Percentiles rank a stretch among this genome's conserved stretches.
These are phyloP conservation scores for Drosophila melanosoma DNA, from an alignment of 2,888 invertebrate species.

Conservation along the genomic window DNA sequence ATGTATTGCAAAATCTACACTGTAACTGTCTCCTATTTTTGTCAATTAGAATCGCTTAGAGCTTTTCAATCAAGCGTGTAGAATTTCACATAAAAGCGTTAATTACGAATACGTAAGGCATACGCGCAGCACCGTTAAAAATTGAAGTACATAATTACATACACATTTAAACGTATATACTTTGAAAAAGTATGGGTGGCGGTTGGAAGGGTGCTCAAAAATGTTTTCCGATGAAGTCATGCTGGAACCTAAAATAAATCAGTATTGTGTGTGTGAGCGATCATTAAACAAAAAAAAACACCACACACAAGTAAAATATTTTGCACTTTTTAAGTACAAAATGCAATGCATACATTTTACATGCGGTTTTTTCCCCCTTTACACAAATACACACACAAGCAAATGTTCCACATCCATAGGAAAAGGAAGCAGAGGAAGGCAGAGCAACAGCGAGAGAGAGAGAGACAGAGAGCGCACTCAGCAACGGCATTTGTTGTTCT, in stretches of 20 bases:
- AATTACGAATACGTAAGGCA: constrained; percentile 62
- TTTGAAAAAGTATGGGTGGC: constrained; percentile 11
- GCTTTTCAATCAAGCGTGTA: constrained; percentile 60
- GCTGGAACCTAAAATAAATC: constrained; percentile 77
- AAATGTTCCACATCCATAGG: constrained; percentile 23
- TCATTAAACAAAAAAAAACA: constrained; percentile 62
- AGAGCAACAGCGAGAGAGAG: constrained; percentile 29
- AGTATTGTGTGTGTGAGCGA: constrained; percentile 49
- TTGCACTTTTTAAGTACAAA: constrained; percentile 76
- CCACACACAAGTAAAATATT: constrained; percentile 46
- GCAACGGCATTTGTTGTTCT: constrained; percentile 70
- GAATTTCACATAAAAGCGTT: constrained; percentile 72
- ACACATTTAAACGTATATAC: constrained; percentile 8
- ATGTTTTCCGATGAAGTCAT: constrained; percentile 73
- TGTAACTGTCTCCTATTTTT: constrained; percentile 47
- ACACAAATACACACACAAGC: constrained; percentile 18
- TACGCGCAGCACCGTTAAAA: constrained; percentile 56
- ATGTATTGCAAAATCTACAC: constrained; percentile 24
- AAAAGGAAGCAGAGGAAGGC: constrained; percentile 44
- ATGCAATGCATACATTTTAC: constrained; percentile 69
- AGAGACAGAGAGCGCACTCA: constrained; percentile 43
- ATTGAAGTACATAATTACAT: constrained; percentile 59
- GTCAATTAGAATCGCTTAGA: constrained; percentile 66
- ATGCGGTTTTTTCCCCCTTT: constrained; percentile 37
- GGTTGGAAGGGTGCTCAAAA: constrained; percentile 39